Evolutionary conservation across 2,113 vertebrate genomes (phyloP).

Genomic region (Zosterops japonicus): DNA sequence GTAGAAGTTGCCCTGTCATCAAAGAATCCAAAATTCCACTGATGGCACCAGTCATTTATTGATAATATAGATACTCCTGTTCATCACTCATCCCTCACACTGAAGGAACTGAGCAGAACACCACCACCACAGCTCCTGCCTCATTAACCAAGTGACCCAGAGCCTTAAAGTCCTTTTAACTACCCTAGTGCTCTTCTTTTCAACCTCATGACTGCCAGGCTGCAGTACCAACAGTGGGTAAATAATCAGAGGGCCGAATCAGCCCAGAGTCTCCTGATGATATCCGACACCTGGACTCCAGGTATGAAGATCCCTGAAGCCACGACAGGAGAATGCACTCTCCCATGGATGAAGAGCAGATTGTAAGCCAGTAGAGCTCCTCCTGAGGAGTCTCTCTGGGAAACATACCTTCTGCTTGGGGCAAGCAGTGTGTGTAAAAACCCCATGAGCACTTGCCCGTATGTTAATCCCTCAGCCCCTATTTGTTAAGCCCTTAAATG

Average conservation of each 20-base stretch:
- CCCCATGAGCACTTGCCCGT: no score
- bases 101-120: not conserved
- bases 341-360: no score
- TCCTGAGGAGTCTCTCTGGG: no score
- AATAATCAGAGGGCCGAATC: not conserved
- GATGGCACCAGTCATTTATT: not conserved
- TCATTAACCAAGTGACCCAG: not conserved
- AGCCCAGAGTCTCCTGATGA: no score
- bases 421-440: no score
- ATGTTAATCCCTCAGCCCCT: no score
- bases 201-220: not conserved
- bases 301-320: no score
- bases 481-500: no score
- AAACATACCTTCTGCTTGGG: no score
- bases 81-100: not conserved
- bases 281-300: fast-evolving
- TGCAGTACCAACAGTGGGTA: not conserved
- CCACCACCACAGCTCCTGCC: not conserved
- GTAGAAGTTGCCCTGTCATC: not conserved
- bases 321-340: no score
- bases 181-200: not conserved
- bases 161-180: not conserved
- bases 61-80: not conserved
- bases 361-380: no score
- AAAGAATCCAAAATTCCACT: not conserved